Conservation (phyloP, 2,797 vertebrate genomes). For the Thripadectes ignobilis region DNA sequence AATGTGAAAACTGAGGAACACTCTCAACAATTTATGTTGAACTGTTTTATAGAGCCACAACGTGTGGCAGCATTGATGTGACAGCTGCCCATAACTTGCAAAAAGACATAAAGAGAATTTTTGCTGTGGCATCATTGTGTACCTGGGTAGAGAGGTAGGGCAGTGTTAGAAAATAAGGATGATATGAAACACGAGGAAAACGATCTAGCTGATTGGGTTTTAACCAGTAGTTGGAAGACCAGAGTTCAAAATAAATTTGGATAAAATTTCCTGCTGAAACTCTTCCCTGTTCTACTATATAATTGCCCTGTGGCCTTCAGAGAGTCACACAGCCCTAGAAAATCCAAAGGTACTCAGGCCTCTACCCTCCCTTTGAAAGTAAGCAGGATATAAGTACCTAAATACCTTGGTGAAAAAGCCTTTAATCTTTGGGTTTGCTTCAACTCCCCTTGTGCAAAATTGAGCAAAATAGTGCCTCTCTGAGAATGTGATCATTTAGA, state of each 20-base stretch:
- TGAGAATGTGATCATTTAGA: not conserved
- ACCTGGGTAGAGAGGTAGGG: not conserved
- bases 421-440: not conserved
- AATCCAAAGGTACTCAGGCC: not conserved
- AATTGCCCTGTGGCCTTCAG: not conserved
- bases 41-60: not conserved
- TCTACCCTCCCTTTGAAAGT: not conserved
- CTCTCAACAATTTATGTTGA: not conserved
- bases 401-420: not conserved
- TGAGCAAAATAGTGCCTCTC: not conserved
- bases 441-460: not conserved
- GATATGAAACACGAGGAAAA: not conserved
- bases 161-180: not conserved
- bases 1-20: not conserved
- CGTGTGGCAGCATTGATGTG: not conserved
- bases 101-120: not conserved
- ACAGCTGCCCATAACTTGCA: not conserved
- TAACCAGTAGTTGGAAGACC: not conserved
- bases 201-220: not conserved
- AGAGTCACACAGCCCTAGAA: not conserved
- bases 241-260: not conserved
- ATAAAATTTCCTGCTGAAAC: not conserved
- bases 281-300: not conserved
- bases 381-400: not conserved
- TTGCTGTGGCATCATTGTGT: not conserved